Percentiles rank a stretch among this genome's conserved stretches.
Conservation (phyloP, 1,140 invertebrate genomes). For the Belonocnema kinseyi region DNA sequence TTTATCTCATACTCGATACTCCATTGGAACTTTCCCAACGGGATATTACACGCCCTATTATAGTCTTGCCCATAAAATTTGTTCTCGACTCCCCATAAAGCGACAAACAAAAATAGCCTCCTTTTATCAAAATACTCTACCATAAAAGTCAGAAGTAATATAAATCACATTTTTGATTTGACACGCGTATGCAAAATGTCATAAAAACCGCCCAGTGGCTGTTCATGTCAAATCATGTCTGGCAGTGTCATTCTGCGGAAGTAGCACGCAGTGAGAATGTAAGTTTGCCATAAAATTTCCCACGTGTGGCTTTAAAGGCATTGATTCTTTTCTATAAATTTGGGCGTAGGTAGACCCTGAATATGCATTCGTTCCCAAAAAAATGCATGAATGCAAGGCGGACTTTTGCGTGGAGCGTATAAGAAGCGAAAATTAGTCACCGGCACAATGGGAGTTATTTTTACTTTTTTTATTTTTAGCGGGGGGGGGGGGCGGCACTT, state of each 20-base stretch:
- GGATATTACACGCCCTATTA: too few species aligned
- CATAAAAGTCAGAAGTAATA: constrained; percentile 11
- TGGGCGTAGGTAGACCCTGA: constrained; percentile 13
- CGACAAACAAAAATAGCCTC: too few species aligned
- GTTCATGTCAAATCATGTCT: constrained; percentile 2
- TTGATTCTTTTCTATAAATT: constrained; percentile 28
- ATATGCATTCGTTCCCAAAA: neutral
- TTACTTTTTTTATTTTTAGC: constrained; percentile 36
- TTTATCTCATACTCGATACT: too few species aligned
- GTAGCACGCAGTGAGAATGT: neutral
- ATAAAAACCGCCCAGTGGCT: constrained; percentile 18
- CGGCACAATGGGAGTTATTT: constrained; percentile 39
- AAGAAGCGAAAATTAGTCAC: constrained; percentile 42
- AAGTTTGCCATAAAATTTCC: constrained; percentile 17
- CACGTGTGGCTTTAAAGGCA: constrained; percentile 24
- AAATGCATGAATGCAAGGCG: constrained; percentile 9
- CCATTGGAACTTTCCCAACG: too few species aligned
- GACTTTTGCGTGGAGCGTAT: constrained; percentile 19
- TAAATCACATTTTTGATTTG: constrained; percentile 25
- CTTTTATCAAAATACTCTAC: neutral
- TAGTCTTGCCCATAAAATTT: too few species aligned
- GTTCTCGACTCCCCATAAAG: constrained; percentile 9
- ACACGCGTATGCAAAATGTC: constrained; percentile 28
- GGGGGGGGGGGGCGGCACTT: neutral
- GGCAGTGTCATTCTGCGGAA: too few species aligned